Conservation (phyloP, 1,140 invertebrate species). For the Pseudomyrmex flavicornis region DNA sequence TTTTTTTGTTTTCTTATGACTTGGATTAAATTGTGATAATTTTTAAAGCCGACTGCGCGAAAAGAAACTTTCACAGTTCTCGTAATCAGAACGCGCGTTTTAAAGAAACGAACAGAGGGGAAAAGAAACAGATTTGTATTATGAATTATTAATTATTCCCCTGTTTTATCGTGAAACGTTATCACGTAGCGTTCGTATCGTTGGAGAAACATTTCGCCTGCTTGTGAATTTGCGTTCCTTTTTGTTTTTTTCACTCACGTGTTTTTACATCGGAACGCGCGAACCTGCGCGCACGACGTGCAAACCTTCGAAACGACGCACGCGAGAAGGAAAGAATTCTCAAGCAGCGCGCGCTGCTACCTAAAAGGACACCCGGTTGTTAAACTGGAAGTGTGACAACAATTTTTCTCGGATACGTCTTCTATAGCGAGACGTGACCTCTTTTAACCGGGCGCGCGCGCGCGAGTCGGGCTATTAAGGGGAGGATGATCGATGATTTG, state of each 20-base stretch:
- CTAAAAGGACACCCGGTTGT: constrained; percentile 63
- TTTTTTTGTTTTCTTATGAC: too few species aligned
- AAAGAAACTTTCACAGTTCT: too few species aligned
- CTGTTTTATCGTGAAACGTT: background rate
- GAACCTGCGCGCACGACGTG: constrained; percentile 22
- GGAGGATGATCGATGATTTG: constrained; percentile 81
- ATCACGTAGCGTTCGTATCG: background rate
- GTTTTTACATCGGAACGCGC: constrained; percentile 9
- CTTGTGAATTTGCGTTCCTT: background rate
- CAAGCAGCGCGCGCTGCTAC: background rate
- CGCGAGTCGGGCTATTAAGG: constrained; percentile 75
- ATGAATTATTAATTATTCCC: constrained; percentile 20
- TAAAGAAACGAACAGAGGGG: too few species aligned
- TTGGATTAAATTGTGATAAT: too few species aligned
- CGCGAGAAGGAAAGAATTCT: constrained; percentile 28
- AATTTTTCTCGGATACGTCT: constrained; percentile 79
- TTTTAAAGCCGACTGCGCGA: too few species aligned
- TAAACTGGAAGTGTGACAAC: constrained; percentile 78
- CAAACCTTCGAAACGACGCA: background rate
- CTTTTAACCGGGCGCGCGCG: constrained; percentile 61
- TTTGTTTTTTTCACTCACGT: background rate
- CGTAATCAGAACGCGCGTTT: too few species aligned
- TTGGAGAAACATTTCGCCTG: background rate
- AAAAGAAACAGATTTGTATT: too few species aligned
- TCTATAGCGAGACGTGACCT: constrained; percentile 73